Evolutionary conservation across 2,113 vertebrate genomes (phyloP).

Genomic region (Oenanthe oenanthe): DNA sequence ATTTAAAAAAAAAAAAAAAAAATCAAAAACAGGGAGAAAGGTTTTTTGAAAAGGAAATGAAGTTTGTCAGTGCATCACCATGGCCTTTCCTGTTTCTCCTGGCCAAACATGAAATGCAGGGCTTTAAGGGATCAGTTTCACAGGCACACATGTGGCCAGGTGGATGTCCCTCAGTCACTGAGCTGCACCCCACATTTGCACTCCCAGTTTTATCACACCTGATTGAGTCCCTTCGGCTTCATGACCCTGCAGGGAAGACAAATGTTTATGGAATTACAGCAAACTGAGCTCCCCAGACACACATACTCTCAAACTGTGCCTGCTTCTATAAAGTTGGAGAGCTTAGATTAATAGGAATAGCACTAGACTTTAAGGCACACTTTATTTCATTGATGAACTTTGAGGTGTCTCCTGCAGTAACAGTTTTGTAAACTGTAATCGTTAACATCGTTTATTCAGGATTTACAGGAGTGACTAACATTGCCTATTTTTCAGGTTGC

Average conservation of each 20-base stretch:
- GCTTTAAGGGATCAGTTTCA: neutral
- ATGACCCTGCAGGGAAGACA: neutral
- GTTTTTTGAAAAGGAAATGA: neutral
- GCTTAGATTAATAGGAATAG: conserved; percentile 38
- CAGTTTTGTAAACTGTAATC: conserved; percentile 24
- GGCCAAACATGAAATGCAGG: neutral
- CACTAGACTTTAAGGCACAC: neutral
- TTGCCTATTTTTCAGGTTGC: conserved; percentile 7
- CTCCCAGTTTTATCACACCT: neutral
- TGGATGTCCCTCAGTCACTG: neutral
- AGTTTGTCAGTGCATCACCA: neutral
- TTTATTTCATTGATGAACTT: conserved; percentile 62
- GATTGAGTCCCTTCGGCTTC: fast-evolving
- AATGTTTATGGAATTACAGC: neutral
- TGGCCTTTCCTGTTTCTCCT: neutral
- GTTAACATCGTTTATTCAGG: neutral
- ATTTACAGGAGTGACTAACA: neutral
- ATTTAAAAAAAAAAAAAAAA: neutral
- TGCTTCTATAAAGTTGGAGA: neutral
- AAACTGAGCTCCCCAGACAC: neutral
- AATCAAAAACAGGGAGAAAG: neutral
- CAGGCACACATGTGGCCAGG: fast-evolving
- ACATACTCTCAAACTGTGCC: neutral
- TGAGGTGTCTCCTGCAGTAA: conserved; percentile 28
- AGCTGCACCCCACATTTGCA: fast-evolving